A percentile compares a stretch with the other conserved stretches of the same genome.
These are phyloP conservation scores for Pseudococcus viburni DNA, from an alignment of 2,888 invertebrate genomes.

Conservation along the genomic window DNA sequence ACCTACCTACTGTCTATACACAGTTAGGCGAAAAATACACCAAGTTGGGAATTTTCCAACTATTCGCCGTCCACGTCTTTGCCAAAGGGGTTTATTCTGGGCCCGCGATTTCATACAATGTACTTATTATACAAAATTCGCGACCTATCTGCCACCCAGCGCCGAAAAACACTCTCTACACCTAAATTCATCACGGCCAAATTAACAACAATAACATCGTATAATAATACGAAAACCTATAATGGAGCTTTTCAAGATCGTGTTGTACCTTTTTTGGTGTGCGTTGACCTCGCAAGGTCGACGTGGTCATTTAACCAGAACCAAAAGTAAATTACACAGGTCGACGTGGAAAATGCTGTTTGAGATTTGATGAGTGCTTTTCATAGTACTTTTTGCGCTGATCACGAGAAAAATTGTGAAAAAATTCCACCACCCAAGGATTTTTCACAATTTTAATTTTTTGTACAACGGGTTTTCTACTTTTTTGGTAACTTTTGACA, in stretches of 20 bases:
- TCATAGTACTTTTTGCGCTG: too few species aligned
- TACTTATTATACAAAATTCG: background rate
- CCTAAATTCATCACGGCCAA: background rate
- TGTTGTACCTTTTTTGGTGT: background rate
- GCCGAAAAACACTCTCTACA: background rate
- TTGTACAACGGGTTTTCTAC: too few species aligned
- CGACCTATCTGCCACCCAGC: background rate
- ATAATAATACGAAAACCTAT: background rate
- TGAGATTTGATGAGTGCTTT: too few species aligned
- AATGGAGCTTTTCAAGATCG: background rate
- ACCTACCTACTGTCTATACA: conserved; percentile 15
- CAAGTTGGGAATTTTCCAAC: conserved; percentile 48
- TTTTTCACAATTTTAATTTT: too few species aligned
- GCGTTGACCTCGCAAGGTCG: background rate
- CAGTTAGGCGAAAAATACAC: conserved; percentile 30
- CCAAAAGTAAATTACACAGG: background rate
- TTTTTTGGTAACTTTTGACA: too few species aligned
- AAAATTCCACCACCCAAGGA: too few species aligned
- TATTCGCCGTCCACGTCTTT: conserved; percentile 20
- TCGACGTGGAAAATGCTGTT: too few species aligned
- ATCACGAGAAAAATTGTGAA: too few species aligned
- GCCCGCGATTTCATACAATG: background rate
- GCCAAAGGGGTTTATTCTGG: conserved; percentile 44
- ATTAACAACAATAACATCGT: background rate
- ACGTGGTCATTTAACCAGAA: conserved; percentile 4